These are phyloP conservation scores for Danionella dracula DNA, from an alignment of 2,797 vertebrate species.

Conservation along the genomic window DNA sequence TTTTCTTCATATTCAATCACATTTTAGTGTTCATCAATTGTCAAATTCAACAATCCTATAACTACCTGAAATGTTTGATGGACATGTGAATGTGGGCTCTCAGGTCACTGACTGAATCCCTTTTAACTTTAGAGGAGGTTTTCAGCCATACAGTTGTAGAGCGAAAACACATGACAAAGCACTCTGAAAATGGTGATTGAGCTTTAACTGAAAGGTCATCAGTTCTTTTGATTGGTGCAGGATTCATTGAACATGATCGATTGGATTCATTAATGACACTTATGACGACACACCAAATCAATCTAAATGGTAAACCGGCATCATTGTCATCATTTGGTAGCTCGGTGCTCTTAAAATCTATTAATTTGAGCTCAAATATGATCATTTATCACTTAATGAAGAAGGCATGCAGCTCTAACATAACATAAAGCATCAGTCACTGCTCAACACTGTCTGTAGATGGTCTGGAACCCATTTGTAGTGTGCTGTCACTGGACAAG, in stretches of 20 bases:
- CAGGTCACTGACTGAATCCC: neutral
- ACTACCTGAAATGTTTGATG: too few species aligned
- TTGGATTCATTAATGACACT: slow-evolving; percentile 44
- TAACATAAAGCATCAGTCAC: slow-evolving; percentile 18
- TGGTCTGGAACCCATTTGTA: neutral
- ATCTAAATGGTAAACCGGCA: slow-evolving; percentile 39
- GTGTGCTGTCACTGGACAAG: neutral
- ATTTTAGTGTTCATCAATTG: too few species aligned
- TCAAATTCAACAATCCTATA: too few species aligned
- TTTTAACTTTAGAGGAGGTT: neutral
- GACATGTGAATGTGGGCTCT: too few species aligned
- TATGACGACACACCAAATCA: slow-evolving; percentile 45
- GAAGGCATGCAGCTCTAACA: slow-evolving; percentile 6
- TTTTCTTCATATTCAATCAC: too few species aligned
- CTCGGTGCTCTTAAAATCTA: slow-evolving; percentile 25
- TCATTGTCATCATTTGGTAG: slow-evolving; percentile 38
- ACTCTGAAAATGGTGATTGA: slow-evolving; percentile 4
- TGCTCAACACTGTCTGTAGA: neutral
- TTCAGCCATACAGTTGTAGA: neutral
- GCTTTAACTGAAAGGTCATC: slow-evolving; percentile 31
- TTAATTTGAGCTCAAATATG: slow-evolving; percentile 19
- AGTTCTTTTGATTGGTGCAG: slow-evolving; percentile 24
- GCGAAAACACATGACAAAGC: neutral
- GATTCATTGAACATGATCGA: slow-evolving; percentile 31
- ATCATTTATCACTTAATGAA: slow-evolving; percentile 12